Base-by-base conservation (phyloP, 2,113 vertebrate species). In the Astur gentilis region DNA sequence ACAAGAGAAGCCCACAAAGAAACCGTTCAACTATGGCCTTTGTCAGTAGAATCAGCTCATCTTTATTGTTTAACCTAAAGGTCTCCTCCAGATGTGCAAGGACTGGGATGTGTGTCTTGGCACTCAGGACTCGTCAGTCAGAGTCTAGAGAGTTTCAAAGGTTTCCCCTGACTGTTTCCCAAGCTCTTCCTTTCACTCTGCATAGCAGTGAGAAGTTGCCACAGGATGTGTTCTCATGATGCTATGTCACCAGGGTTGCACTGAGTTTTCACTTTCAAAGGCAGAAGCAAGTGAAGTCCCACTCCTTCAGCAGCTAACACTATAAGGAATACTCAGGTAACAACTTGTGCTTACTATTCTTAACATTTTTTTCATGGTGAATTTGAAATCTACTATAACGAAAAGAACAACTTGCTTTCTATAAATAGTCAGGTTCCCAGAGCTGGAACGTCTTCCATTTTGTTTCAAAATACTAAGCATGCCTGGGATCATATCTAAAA, bases 201-300 rank as follows among this genome's bases (percentile, higher is more conserved):
- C 66, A 49, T 54, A 87, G 89, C 87, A 91, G 47, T 32, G 82
- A 85, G 89, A 93, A 88, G 58, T 40, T 52, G 82, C 10, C 0
- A 0, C 57, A 84, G 72, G 65, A 93, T 69, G 69, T 62, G 52
- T 40, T 73, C 78, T 91, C 65, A 49, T 6, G 29, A 82, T 38
- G 47, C 60, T 58, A 36, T 7, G 42, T 70, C 57, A 89, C 65
- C 57, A 78, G 10, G 5, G 10, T 5, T 93, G 42, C 25, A 27
- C 15, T 26, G 31, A 88, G 52, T 64, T 94, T 87, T 96, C 84
- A 44, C 90, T 95, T 96, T 91, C 91, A 88, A 92, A 83, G n/a
- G 34, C 65, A 84, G 42, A 70, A 66, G 45, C 2, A 40, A 36
- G 15, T 61, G 36, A 87, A 75, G 77, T 73, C n/a, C 73, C n/a